Conservation (phyloP, 2,888 invertebrate genomes). For the Drosophila percnosoma region DNA sequence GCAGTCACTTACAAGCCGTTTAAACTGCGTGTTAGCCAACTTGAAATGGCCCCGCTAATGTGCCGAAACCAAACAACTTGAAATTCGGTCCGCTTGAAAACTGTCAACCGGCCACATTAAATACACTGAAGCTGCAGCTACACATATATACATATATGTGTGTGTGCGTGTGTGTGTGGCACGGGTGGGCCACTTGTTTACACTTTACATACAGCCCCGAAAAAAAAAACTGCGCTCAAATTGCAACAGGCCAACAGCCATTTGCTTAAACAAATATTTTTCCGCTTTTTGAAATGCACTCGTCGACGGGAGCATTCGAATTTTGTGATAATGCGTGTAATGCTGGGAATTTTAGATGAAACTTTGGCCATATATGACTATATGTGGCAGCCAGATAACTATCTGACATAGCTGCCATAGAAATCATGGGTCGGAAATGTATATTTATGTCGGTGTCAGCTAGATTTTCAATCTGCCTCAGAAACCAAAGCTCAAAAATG, state of each 20-base stretch:
- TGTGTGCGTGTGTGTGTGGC: not conserved
- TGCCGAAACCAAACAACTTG: constrained; percentile 40
- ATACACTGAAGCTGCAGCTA: constrained; percentile 23
- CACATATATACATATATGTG: not conserved
- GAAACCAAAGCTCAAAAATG: not conserved
- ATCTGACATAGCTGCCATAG: not conserved
- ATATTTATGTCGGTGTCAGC: not conserved
- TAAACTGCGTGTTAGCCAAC: constrained; percentile 77
- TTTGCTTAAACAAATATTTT: constrained; percentile 39
- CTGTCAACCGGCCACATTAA: constrained; percentile 57
- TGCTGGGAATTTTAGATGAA: not conserved
- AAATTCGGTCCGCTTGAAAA: constrained; percentile 37
- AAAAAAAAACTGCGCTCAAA: constrained; percentile 25
- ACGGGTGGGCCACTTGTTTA: constrained; percentile 61
- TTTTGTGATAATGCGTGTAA: not conserved
- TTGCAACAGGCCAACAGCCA: constrained; percentile 38
- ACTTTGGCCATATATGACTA: not conserved
- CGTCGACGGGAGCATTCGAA: not conserved
- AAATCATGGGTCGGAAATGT: fast-evolving
- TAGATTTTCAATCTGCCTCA: not conserved
- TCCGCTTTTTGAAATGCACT: constrained; percentile 9
- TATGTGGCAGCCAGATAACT: not conserved
- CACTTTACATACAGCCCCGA: constrained; percentile 31
- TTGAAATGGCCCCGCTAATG: constrained; percentile 75
- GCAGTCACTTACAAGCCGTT: constrained; percentile 77